Conservation (phyloP, 2,888 invertebrate species). For the Lutraria lutraria region DNA sequence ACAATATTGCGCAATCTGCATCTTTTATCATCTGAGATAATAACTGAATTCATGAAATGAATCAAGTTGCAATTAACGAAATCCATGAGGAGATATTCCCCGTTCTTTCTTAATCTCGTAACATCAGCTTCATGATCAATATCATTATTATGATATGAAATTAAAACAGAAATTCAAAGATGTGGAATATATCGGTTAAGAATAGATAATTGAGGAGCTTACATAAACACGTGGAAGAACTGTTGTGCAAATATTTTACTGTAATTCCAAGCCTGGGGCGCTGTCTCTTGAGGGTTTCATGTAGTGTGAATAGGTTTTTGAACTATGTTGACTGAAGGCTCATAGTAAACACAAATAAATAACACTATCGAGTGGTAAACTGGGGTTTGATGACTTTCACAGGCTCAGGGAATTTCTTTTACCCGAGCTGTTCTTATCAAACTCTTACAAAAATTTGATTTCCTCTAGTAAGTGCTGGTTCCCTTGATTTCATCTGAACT, state of each 20-base stretch:
- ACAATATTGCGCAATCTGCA: not conserved
- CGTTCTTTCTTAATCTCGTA: not conserved
- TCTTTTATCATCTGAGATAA: not conserved
- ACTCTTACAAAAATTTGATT: not conserved
- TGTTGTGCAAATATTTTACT: not conserved
- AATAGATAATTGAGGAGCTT: not conserved
- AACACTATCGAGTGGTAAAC: conserved; percentile 54
- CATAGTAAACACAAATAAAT: conserved; percentile 70
- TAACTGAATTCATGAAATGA: not conserved
- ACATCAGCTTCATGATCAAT: not conserved
- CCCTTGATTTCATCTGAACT: too few relatives aligned
- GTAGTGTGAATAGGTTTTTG: conserved; percentile 58
- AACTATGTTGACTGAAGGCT: conserved; percentile 64
- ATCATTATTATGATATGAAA: not conserved
- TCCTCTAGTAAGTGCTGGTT: not conserved
- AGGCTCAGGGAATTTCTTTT: conserved; percentile 59
- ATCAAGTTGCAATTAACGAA: not conserved
- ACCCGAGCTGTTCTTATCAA: conserved; percentile 63
- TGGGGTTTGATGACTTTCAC: conserved; percentile 57
- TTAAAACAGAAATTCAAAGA: not conserved
- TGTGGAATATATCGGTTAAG: not conserved
- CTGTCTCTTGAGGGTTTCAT: conserved; percentile 50
- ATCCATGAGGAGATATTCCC: not conserved
- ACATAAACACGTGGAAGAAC: not conserved
- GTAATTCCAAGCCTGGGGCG: conserved; percentile 29